Conservation (phyloP, 1,140 invertebrate genomes). For the Cydia splendana region DNA sequence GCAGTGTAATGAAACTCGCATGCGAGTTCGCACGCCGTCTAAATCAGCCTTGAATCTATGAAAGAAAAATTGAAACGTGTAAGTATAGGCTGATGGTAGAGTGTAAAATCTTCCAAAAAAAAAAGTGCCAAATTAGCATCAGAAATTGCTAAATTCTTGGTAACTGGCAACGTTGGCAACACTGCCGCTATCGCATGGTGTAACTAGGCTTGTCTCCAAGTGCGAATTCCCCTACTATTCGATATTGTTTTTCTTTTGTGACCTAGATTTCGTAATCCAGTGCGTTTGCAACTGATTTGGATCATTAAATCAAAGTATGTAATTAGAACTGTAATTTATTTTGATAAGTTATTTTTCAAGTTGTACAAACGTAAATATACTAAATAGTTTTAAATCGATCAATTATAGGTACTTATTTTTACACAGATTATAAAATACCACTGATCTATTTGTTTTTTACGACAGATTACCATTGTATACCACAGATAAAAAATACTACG, state of each 20-base stretch:
- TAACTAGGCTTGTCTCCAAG: constrained; percentile 54
- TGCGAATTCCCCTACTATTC: constrained; percentile 24
- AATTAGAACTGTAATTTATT: not conserved
- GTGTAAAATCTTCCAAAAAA: not conserved
- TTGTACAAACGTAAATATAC: not conserved
- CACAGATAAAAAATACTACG: not conserved
- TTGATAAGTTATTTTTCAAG: not conserved
- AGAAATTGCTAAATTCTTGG: not conserved
- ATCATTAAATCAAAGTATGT: constrained; percentile 2
- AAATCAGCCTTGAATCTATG: no score
- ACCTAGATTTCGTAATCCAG: constrained; percentile 20
- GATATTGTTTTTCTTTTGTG: constrained; percentile 22
- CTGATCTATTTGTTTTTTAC: no score
- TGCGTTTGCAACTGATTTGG: not conserved
- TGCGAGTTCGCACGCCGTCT: no score
- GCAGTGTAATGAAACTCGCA: no score
- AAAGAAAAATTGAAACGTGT: no score
- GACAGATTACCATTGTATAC: not conserved
- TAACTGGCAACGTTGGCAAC: not conserved
- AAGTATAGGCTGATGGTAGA: no score
- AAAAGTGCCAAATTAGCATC: not conserved
- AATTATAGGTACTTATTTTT: no score
- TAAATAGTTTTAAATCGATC: not conserved
- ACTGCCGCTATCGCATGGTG: constrained; percentile 53
- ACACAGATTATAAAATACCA: no score